Evolutionary conservation across 23 tunicate species (phyloP), one percentile per base, ranked within the genome.

Genomic region (Phallusia fumigata): DNA sequence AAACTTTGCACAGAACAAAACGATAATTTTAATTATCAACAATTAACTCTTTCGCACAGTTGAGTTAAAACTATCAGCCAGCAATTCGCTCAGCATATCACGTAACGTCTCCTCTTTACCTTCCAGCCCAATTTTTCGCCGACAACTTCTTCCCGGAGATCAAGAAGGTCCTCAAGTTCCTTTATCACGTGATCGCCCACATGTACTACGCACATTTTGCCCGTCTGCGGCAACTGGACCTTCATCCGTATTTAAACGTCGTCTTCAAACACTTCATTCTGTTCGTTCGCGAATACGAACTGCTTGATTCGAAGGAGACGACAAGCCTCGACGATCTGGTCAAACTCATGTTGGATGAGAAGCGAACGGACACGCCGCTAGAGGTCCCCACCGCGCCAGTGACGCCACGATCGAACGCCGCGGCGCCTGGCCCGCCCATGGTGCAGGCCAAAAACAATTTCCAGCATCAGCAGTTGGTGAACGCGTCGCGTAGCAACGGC

Each of bases 121-220:
- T 84, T 80, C 22, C 93, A 93, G 98, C 93, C 21, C 99, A 95
- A 84, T 76, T 31, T 76, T 95, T 95, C 75, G 77, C 84, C 74
- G 89, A 81, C 24, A 78, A 84, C 28, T 95, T 95, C 73, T 79
- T 75, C 77, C 49, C 74, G 58, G 95, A 90, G 35, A 95, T 90
- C 80, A 74, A 82, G 86, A 95, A 95, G 83, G 87, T 95, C 85
- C 89, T 87, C 0, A 88, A 95, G 15, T 90, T 87, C 52, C 84
- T 95, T 13, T 95, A 83, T 88, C 89, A 90, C 89, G 99, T 95
- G 18, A 74, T 95, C 8, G 82, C 98, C n/a, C 98, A 93, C 72
- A 79, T 93, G 87, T 93, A 93, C 72, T 93, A 90, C 76, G 88
- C 98, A 24, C 98, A 93, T 72, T 92, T 87, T 81, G 52, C 87